A percentile compares a stretch with the other conserved stretches of the same genome.
Evolutionary conservation across 1,140 invertebrate genomes (phyloP).

Genomic region (Bombus pyrosoma): DNA sequence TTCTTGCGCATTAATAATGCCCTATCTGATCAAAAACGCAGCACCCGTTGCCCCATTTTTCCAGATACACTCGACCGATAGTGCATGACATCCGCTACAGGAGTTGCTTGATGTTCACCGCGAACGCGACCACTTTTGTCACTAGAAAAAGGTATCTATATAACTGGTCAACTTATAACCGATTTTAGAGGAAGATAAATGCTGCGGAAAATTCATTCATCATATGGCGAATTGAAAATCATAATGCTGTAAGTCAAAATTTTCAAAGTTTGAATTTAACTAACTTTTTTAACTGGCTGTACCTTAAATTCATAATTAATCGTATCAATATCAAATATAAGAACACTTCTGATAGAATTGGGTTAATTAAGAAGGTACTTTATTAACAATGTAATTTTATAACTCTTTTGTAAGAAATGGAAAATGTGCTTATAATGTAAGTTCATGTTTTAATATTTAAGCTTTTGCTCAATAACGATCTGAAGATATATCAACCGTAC

Average conservation of each 20-base stretch:
- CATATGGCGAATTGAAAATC: background rate
- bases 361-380: too few relatives aligned
- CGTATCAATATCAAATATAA: too few relatives aligned
- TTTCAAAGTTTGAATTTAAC: background rate
- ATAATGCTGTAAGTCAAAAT: background rate
- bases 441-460: too few relatives aligned
- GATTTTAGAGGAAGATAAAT: background rate
- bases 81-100: background rate
- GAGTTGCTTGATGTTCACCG: background rate
- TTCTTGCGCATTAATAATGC: constrained; percentile 45
- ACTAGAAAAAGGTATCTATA: background rate
- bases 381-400: too few relatives aligned
- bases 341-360: too few relatives aligned
- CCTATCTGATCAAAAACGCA: constrained; percentile 39
- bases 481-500: background rate
- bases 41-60: constrained; percentile 19
- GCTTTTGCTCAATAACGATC: too few relatives aligned
- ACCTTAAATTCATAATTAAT: too few relatives aligned
- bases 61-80: constrained; percentile 24
- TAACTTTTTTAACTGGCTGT: too few relatives aligned
- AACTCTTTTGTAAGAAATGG: too few relatives aligned
- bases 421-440: too few relatives aligned
- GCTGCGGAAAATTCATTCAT: background rate
- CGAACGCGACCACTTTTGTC: background rate
- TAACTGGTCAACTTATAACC: background rate